Conservation (phyloP, 2,888 invertebrate species). For the Pinctada fucata region DNA sequence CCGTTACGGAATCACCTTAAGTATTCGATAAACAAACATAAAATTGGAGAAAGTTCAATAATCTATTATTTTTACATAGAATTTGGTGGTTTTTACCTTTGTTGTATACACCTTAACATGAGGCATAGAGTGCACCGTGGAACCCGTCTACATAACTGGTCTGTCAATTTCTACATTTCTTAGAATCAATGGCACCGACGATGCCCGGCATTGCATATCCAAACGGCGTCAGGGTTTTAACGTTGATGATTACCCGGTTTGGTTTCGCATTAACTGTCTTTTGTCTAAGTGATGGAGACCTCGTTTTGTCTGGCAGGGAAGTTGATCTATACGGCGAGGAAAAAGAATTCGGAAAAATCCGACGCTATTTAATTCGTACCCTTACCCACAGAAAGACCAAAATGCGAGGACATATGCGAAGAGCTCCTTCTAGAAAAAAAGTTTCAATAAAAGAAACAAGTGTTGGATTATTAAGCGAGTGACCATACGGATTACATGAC, state of each 20-base stretch:
- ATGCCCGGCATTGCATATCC: neutral
- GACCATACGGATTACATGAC: no score
- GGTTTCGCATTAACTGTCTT: slow-evolving; percentile 3
- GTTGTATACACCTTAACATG: slow-evolving; percentile 13
- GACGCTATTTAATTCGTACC: no score
- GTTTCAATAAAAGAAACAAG: no score
- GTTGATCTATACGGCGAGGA: neutral
- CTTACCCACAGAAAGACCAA: no score
- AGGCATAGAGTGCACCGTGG: neutral
- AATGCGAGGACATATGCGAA: no score
- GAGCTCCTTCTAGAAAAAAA: no score
- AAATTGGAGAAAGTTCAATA: slow-evolving; percentile 19
- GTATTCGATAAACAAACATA: slow-evolving; percentile 11
- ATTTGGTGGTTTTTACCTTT: slow-evolving; percentile 8
- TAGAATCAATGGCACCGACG: slow-evolving; percentile 8
- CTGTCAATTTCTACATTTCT: neutral
- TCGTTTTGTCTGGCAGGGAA: slow-evolving; percentile 2
- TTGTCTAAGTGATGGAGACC: slow-evolving; percentile 8
- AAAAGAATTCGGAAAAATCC: neutral
- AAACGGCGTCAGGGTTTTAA: neutral
- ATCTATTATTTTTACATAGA: slow-evolving; percentile 9
- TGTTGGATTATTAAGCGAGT: no score
- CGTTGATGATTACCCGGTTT: slow-evolving; percentile 4
- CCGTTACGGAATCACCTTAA: neutral
- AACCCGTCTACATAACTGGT: neutral